A percentile compares a stretch with the other conserved stretches of the same genome.
phyloP scores from a whole-genome alignment of 2,113 vertebrate genomes.

The Chaetorhynchus papuensis region DNA sequence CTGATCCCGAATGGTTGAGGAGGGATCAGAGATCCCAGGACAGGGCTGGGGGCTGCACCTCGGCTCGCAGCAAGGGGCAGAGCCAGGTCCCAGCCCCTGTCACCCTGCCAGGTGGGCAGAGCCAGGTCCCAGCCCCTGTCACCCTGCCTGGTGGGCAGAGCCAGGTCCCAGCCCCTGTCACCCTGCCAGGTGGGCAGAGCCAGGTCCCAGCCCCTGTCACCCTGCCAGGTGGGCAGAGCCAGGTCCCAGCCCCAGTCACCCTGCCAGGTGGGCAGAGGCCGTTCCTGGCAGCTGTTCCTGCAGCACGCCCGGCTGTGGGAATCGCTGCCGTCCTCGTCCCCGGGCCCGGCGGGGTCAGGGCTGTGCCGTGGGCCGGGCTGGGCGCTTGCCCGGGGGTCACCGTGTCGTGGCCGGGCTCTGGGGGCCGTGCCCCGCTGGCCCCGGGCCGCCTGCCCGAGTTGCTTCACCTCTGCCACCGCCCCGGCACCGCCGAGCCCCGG shows the following conservation, averaged over 20 bases:
- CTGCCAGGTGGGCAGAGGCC: neutral
- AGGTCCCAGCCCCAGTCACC: fast-evolving
- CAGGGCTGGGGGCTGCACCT: neutral
- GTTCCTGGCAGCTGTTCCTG: neutral
- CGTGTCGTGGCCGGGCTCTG: neutral
- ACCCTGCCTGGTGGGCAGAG: neutral
- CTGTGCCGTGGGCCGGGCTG: neutral
- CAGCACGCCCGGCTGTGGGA: neutral
- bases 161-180: fast-evolving
- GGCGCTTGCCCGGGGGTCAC: neutral
- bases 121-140: fast-evolving
- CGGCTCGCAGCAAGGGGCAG: neutral
- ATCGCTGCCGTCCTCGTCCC: neutral
- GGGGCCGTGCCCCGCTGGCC: neutral
- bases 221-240: neutral
- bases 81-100: fast-evolving
- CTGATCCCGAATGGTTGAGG: fast-evolving
- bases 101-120: neutral
- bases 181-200: neutral
- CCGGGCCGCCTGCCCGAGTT: neutral
- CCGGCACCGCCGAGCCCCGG: neutral
- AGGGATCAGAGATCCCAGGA: neutral
- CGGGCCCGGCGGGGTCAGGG: neutral
- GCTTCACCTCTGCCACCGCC: neutral
- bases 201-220: fast-evolving